phyloP scores from a whole-genome alignment of 2,888 invertebrate species.

The Zaprionus bogoriensis region DNA sequence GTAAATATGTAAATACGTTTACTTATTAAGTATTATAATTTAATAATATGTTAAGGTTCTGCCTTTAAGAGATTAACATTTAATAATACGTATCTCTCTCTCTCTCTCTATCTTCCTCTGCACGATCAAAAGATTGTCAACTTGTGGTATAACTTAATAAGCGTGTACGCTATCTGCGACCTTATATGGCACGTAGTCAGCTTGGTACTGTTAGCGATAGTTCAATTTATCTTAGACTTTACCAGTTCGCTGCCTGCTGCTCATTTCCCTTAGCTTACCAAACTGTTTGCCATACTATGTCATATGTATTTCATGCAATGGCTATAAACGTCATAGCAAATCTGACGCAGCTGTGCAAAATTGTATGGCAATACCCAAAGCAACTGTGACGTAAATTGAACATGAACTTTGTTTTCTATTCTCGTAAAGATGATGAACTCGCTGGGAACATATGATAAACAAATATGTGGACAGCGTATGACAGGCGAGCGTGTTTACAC shows the following conservation, averaged over 20 bases:
- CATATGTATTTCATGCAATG: not conserved
- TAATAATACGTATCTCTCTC: not conserved
- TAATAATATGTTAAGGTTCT: slow-evolving; percentile 4
- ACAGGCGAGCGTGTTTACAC: not conserved
- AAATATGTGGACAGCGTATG: not conserved
- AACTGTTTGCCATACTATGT: not conserved
- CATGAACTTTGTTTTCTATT: not conserved
- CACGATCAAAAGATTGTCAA: not conserved
- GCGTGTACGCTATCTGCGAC: too few species aligned
- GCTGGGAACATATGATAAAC: not conserved
- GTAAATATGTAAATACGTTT: slow-evolving; percentile 5
- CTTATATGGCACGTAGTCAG: too few species aligned
- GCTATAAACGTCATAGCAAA: not conserved
- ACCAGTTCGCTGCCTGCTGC: too few species aligned
- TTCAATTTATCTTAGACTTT: too few species aligned
- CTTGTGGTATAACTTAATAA: too few species aligned
- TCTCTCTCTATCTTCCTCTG: too few species aligned
- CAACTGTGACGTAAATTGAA: not conserved
- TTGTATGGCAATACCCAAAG: not conserved
- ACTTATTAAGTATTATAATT: slow-evolving; percentile 3
- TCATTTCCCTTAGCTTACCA: too few species aligned
- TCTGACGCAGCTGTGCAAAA: not conserved
- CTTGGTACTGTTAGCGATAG: too few species aligned
- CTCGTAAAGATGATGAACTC: not conserved
- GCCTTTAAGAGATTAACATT: not conserved